Percentiles rank a stretch among this genome's conserved stretches.
These are phyloP conservation scores for Whitmania pigra DNA, from an alignment of 1,140 invertebrate species.

Conservation along the genomic window DNA sequence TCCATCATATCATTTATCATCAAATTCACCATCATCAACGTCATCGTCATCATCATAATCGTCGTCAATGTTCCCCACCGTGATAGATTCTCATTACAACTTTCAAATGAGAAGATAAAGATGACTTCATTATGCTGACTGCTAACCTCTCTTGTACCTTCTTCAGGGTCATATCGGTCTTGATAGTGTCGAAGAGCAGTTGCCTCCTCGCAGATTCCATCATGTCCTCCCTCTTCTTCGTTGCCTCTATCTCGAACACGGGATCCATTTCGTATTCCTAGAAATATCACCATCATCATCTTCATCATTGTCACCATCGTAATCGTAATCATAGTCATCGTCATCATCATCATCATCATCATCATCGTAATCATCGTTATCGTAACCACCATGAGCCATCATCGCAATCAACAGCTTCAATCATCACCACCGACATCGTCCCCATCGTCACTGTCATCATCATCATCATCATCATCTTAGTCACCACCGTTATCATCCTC, in stretches of 20 bases:
- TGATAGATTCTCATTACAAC: no score
- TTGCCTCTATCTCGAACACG: constrained; percentile 37
- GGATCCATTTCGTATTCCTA: constrained; percentile 42
- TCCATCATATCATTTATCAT: no score
- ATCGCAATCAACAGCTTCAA: no score
- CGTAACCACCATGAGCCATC: no score
- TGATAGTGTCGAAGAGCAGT: constrained; percentile 24
- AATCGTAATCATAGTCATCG: neutral
- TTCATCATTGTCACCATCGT: neutral
- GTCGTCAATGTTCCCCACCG: no score
- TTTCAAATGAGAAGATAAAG: no score
- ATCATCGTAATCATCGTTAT: neutral
- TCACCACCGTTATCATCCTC: neutral
- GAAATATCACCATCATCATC: constrained; percentile 8
- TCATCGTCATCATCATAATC: no score
- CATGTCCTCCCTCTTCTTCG: constrained; percentile 34
- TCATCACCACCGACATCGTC: neutral
- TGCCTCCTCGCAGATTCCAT: constrained; percentile 35
- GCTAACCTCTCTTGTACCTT: neutral
- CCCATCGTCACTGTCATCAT: neutral
- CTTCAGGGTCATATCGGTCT: neutral
- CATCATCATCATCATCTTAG: neutral
- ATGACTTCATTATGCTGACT: no score
- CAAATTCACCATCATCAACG: no score
- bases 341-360: neutral